These are phyloP conservation scores for Macaria notata DNA, from an alignment of 2,888 invertebrate species.

Conservation along the genomic window DNA sequence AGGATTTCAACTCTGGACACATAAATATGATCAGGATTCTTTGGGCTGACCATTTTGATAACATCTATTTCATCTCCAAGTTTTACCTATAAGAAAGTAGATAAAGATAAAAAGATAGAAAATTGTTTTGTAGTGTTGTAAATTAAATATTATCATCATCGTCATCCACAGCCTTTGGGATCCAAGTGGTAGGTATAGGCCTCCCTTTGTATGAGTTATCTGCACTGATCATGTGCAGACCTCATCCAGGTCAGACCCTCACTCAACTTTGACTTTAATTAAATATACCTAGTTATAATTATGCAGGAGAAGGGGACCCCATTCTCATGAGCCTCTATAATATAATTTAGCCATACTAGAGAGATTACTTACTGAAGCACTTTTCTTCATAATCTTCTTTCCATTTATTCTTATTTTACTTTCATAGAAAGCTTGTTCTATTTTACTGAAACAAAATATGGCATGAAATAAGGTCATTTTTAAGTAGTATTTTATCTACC, in stretches of 20 bases:
- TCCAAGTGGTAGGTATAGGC: too few species aligned
- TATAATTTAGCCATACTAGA: not conserved
- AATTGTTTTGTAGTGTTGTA: too few species aligned
- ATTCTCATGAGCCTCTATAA: not conserved
- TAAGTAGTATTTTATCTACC: too few species aligned
- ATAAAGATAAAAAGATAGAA: not conserved
- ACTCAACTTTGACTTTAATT: not conserved
- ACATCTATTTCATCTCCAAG: conserved; percentile 91
- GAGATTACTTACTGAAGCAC: conserved; percentile 80
- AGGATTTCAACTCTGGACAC: conserved; percentile 87
- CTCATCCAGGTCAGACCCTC: too few species aligned
- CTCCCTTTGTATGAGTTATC: too few species aligned
- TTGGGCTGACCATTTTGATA: conserved; percentile 84
- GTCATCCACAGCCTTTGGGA: too few species aligned
- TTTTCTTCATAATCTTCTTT: conserved; percentile 88
- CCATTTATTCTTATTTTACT: conserved; percentile 92
- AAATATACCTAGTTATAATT: not conserved
- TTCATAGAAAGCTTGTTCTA: conserved; percentile 90
- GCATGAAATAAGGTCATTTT: not conserved
- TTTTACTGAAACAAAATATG: conserved; percentile 82
- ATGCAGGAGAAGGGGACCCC: too few species aligned
- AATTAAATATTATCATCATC: too few species aligned
- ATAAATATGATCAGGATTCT: conserved; percentile 86
- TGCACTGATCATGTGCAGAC: too few species aligned
- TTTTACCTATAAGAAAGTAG: conserved; percentile 68